Evolutionary conservation across 2,888 invertebrate genomes (phyloP), one percentile per base, ranked within the genome.

Genomic region (Odontocolon sp.): DNA sequence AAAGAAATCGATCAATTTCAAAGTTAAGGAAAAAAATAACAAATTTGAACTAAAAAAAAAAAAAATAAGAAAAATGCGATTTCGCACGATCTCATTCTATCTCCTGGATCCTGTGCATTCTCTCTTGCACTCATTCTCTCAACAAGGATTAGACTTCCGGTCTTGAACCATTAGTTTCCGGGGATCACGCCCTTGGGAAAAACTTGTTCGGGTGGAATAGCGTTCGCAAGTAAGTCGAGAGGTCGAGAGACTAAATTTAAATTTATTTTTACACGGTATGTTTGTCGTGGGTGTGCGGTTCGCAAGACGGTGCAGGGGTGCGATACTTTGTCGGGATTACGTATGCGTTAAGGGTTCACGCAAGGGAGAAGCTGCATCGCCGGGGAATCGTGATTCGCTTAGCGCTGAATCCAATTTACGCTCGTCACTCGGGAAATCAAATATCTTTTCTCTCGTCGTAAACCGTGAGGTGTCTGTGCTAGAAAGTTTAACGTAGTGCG

Each of bases 341-440:
- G 61, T 71, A 56, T 38, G 54, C 67, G 38, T 63, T 67, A 63
- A 71, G 66, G 40, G 45, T 38, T 8, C 67, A 56, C 73, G 40
- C 71, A 52, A 68, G 56, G n/a, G n/a, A 26, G 56, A 21, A 45
- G 64, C 42, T 61, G 61, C 56, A 69, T 64, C 68, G 64, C 40
- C 33, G 63, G 66, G 69, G 76, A 72, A 72, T 70, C 59, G 38
- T 52, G 68, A 72, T 72, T 72, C 64, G 72, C 64, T 76, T 67
- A 71, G 68, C 72, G 63, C 40, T 70, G 71, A 79, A 80, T 80
- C 74, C 78, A 78, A 80, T 80, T 78, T 80, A 72, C 66, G 56
- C 66, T 59, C 56, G 77, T 77, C 78, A 77, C 80, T 68, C 69
- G 77, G 75, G 78, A 80, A 80, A 80, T 80, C 78, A 80, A 78